phyloP scores from a whole-genome alignment of 1,140 invertebrate genomes.

The Acyrthosiphon pisum region DNA sequence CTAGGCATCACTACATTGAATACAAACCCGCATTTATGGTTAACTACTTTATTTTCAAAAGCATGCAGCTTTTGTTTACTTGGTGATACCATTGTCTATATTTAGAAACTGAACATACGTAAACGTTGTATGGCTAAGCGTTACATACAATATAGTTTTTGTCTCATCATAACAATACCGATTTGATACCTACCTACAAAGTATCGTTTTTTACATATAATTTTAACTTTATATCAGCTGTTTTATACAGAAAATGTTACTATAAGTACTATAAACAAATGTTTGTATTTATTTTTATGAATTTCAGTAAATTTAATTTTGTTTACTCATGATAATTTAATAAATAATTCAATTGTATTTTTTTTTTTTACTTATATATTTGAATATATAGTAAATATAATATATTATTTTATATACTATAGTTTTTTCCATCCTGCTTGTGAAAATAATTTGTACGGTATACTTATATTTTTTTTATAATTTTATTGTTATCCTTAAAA shows the following conservation, averaged over 20 bases:
- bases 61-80: not conserved
- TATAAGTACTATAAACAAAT: too few relatives aligned
- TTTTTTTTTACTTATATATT: not conserved
- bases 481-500: conserved; percentile 7
- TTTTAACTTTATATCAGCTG: not conserved
- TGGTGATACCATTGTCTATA: conserved; percentile 15
- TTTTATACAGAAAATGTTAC: not conserved
- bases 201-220: not conserved
- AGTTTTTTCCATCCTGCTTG: not conserved
- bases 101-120: not conserved
- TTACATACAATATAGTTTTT: not conserved
- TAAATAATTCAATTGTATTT: not conserved
- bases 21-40: conserved; percentile 20
- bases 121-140: not conserved
- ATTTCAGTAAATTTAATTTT: not conserved
- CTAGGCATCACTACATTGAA: not conserved
- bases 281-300: not conserved
- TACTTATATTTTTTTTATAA: not conserved
- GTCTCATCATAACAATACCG: not conserved
- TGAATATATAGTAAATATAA: not conserved
- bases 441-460: not conserved
- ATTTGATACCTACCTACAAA: not conserved
- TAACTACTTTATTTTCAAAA: conserved; percentile 24
- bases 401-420: not conserved
- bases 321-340: not conserved